Evolutionary conservation across 2,797 vertebrate genomes (phyloP).

Genomic region (Neosilurus hyrtlii): DNA sequence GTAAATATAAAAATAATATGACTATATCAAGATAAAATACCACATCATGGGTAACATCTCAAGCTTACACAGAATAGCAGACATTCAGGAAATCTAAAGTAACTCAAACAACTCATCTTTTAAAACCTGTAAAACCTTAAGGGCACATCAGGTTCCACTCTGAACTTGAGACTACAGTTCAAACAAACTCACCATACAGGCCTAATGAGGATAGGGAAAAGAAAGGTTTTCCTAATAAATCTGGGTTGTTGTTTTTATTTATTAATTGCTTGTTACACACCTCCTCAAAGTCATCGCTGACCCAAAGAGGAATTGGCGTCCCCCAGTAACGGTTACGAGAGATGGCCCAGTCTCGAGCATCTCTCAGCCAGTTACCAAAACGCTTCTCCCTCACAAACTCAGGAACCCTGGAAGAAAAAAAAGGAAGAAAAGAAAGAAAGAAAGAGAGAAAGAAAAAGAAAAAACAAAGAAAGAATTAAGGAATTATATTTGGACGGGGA

Average conservation of each 20-base stretch:
- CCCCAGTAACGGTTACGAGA: slow-evolving; percentile 98
- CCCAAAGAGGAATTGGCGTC: slow-evolving; percentile 94
- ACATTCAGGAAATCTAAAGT: background rate
- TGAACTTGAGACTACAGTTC: background rate
- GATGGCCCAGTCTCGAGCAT: slow-evolving; percentile 92
- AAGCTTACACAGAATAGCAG: background rate
- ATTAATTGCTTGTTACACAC: slow-evolving; percentile 58
- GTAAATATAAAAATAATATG: background rate
- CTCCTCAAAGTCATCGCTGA: slow-evolving; percentile 90
- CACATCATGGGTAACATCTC: background rate
- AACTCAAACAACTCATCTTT: background rate
- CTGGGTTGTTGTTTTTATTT: too few species aligned
- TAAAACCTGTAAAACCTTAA: background rate
- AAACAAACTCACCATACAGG: background rate
- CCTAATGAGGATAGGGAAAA: background rate
- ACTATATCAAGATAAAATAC: background rate
- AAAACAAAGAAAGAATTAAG: too few species aligned
- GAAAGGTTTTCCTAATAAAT: background rate
- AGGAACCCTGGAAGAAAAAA: slow-evolving; percentile 79
- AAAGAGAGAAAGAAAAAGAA: background rate
- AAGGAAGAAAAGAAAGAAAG: slow-evolving; percentile 9
- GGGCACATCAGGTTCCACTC: too few species aligned
- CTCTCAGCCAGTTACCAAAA: slow-evolving; percentile 97
- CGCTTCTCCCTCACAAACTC: slow-evolving; percentile 94
- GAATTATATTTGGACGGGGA: too few species aligned